Evolutionary conservation across 1,140 invertebrate species (phyloP), one percentile per base, ranked within the genome.

Genomic region (Mya arenaria): DNA sequence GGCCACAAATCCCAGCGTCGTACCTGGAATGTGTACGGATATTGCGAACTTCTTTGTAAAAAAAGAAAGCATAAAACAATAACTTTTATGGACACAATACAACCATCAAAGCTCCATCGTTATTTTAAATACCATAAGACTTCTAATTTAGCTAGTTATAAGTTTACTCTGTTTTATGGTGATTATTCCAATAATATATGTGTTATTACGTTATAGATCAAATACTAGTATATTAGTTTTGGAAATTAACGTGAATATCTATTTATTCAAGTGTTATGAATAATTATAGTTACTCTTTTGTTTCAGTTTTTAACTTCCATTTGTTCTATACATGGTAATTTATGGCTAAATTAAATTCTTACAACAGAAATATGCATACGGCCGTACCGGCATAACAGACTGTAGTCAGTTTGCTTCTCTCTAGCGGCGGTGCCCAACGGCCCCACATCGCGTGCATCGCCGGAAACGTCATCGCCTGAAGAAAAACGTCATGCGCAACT

Each of bases 381-480:
- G 19, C 36, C 23, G 55, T 83, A 89, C 91, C 91, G 71, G 91
- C 62, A 63, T 88, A 89, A 19, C 85, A 77, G 0, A 91, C 63
- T 10, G 87, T 87, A 5, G 87, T 82, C 28, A 92, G 73, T 80
- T 86, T 89, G 32, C 85, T 90, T 68, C 91, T 81, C 65, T 92
- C 91, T 36, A 84, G 39, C 30, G 86, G 86, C 13, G 91, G 91
- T 10, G 91, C 91, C 91, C 91, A 92, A 32, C 78, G 56, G 4
- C 88, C 86, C 90, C 88, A 91, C 58, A 97, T 95, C 6, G 96
- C 95, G 89, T 97, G 96, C 82, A 97, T 97, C 83, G 96, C 96
- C 0, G 97, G 97, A 91, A 97, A 98, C 0, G 96, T 96, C 0
- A 97, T 96, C 37, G 97, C 97, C 96, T 97, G 87, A 19, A 79